phyloP scores from a whole-genome alignment of 1,140 invertebrate species.

The Drosophila pruinosa region DNA sequence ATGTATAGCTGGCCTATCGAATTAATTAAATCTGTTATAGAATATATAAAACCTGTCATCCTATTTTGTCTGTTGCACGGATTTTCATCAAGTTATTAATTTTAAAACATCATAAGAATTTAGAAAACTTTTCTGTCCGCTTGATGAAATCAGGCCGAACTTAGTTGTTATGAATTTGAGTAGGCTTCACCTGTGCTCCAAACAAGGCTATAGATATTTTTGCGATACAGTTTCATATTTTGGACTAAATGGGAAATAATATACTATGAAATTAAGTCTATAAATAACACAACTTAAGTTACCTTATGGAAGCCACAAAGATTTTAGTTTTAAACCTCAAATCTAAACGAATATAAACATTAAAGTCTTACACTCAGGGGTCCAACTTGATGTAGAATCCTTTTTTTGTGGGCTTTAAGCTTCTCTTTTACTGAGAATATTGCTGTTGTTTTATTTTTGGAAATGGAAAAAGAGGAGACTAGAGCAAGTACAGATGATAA shows the following conservation, averaged over 20 bases:
- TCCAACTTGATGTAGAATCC: neutral
- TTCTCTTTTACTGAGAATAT: neutral
- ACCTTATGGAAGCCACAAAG: conserved; percentile 29
- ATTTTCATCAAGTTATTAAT: too few species aligned
- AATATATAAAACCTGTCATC: too few species aligned
- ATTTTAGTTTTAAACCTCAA: conserved; percentile 13
- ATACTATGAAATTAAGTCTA: neutral
- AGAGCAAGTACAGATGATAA: neutral
- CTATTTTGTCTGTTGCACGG: too few species aligned
- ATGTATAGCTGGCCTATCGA: too few species aligned
- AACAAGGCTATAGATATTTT: neutral
- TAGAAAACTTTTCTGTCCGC: neutral
- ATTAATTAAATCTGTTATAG: too few species aligned
- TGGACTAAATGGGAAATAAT: neutral
- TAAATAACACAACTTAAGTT: conserved; percentile 14
- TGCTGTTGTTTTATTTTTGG: conserved; percentile 1
- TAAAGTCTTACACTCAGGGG: neutral
- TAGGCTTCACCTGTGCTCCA: neutral
- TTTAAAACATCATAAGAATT: too few species aligned
- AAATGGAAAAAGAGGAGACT: neutral
- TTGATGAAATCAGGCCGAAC: too few species aligned
- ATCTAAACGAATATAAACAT: neutral
- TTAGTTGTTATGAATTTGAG: neutral
- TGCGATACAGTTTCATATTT: neutral
- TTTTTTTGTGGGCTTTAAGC: neutral